phyloP scores from a whole-genome alignment of 1,140 invertebrate genomes.

The Sesamia nonagrioides region DNA sequence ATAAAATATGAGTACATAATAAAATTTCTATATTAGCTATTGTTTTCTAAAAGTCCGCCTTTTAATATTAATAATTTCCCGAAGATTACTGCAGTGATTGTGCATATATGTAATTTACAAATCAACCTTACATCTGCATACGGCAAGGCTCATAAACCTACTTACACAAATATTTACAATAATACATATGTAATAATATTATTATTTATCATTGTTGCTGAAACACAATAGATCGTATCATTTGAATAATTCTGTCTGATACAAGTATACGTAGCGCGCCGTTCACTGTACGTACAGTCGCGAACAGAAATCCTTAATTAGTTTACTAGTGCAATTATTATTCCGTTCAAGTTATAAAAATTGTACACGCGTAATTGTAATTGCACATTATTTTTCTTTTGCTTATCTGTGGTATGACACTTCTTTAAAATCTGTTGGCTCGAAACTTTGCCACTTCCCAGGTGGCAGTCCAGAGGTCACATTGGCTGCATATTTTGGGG shows the following conservation, averaged over 20 bases:
- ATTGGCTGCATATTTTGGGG: no score
- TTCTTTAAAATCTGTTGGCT: no score
- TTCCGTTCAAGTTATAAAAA: no score
- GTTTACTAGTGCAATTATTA: no score
- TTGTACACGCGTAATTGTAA: no score
- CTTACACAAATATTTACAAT: constrained; percentile 82
- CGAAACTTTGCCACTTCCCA: no score
- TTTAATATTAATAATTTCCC: constrained; percentile 1
- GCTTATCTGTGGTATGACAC: no score
- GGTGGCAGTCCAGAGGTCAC: no score
- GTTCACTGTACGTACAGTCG: constrained; percentile 66
- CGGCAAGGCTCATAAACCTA: constrained; percentile 63
- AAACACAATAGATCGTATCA: constrained; percentile 86
- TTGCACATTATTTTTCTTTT: no score
- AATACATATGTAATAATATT: constrained; percentile 82
- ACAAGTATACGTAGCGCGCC: constrained; percentile 72
- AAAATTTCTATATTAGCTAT: no score
- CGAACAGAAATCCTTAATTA: constrained; percentile 14
- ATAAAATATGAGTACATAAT: no score
- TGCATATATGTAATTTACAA: constrained; percentile 8
- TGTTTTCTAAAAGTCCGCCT: neutral
- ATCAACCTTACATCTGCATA: constrained; percentile 26
- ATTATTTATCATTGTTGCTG: constrained; percentile 85
- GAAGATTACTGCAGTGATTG: constrained; percentile 4
- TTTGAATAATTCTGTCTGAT: constrained; percentile 86